These are phyloP conservation scores for Tipula unca DNA, from an alignment of 2,888 invertebrate species.

Conservation along the genomic window DNA sequence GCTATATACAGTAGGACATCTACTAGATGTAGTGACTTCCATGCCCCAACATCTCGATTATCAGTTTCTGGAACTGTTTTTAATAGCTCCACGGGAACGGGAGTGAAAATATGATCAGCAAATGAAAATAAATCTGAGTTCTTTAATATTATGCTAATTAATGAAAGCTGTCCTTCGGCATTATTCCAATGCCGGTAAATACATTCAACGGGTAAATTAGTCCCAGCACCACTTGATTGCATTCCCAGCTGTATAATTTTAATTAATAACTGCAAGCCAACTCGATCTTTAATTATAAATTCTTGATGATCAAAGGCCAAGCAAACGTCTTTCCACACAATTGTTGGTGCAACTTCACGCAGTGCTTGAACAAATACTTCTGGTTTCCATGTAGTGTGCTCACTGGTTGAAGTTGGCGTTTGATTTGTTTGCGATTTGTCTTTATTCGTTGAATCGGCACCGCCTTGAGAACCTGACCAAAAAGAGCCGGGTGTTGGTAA, in stretches of 20 bases:
- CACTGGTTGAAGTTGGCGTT: conserved; percentile 22
- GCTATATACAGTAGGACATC: conserved; percentile 80
- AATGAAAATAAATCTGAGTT: conserved; percentile 91
- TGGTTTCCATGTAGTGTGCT: conserved; percentile 65
- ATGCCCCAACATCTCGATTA: conserved; percentile 85
- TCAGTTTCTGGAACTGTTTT: conserved; percentile 94
- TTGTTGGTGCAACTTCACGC: conserved; percentile 75
- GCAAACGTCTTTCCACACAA: conserved; percentile 91
- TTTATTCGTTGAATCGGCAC: conserved; percentile 32
- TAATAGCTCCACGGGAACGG: conserved; percentile 77
- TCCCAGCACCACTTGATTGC: conserved; percentile 62
- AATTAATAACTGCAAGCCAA: conserved; percentile 73
- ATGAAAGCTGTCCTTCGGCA: conserved; percentile 84
- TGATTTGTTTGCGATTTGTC: conserved; percentile 28
- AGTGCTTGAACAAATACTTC: conserved; percentile 89
- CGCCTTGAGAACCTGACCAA: conserved; percentile 42
- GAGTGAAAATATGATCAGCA: conserved; percentile 81
- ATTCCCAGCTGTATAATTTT: conserved; percentile 74
- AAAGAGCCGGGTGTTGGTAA: conserved; percentile 58
- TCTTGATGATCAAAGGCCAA: conserved; percentile 84
- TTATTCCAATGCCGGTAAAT: conserved; percentile 90
- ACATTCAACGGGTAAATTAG: conserved; percentile 79
- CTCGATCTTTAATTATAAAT: conserved; percentile 79
- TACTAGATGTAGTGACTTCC: conserved; percentile 88
- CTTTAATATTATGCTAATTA: conserved; percentile 78